Base-by-base conservation (phyloP, 2,797 vertebrate genomes). In the Gymnodraco acuticeps region DNA sequence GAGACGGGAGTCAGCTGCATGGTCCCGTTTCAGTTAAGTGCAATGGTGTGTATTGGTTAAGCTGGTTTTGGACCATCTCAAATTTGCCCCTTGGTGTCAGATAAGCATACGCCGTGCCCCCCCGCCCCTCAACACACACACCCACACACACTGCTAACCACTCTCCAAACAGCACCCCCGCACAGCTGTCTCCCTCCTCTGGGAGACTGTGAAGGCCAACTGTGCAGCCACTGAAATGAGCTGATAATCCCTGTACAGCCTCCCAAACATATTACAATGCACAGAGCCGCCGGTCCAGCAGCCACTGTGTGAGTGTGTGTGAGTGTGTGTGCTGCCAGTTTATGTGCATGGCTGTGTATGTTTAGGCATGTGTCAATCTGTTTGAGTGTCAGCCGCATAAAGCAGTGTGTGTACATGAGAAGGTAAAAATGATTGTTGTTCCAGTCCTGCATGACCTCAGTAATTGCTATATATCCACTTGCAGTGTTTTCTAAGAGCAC, bases 181-280 rank as follows among this genome's bases (percentile, higher is more conserved):
- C 84, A 84, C 92, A 93, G 91, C 91, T 92, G 89, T 90, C 86
- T 79, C 64, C 60, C 75, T 91, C 92, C 88, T 84, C 69, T 77
- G 90, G 88, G 92, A 91, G 77, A 73, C 85, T 79, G 81, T 71
- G 82, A 87, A 89, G 90, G 89, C 91, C 91, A 92, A 93, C 89
- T 90, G 85, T 91, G 86, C 90, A 91, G 83, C 87, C 88, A 85
- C 89, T 82, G 87, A 93, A 94, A 94, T 93, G 91, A 94, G 92
- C 93, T 91, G 91, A 81, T 93, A 94, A 94, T 94, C 94, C 94
- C 86, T 66, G 84, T 87, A 93, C 90, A 91, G 87, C 80, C 88
- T 92, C 87, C 82, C 75, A 48, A 92, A 85, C 84, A 93, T 89
- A 90, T 89, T 92, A 90, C 88, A 91, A 91, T 89, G 84, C 83